Conservation (phyloP, 2,113 vertebrate species). For the Cyanoderma ruficeps region DNA sequence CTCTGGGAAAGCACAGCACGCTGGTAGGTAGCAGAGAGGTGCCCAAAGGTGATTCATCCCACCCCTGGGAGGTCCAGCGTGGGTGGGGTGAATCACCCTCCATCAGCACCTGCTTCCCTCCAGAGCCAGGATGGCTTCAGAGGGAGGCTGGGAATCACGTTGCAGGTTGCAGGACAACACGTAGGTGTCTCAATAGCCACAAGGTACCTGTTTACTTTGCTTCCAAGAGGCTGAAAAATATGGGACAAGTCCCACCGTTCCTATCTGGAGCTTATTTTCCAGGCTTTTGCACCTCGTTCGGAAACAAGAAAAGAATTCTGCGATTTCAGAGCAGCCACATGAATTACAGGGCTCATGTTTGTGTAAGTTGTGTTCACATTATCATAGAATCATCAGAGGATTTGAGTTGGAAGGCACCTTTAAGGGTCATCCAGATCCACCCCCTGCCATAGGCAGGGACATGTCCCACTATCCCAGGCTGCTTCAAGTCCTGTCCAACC, state of each 20-base stretch:
- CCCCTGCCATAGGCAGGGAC: background rate
- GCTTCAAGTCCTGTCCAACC: rapidly evolving
- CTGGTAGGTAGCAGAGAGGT: background rate
- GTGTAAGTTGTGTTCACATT: background rate
- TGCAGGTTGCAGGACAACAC: background rate
- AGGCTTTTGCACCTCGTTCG: background rate
- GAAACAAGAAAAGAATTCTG: background rate
- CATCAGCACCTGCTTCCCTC: background rate
- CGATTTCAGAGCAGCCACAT: rapidly evolving
- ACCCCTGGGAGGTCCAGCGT: conserved; percentile 37
- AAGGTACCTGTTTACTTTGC: background rate
- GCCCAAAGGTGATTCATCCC: background rate
- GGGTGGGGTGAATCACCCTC: conserved; percentile 23
- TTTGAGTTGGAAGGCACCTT: background rate
- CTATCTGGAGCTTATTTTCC: background rate
- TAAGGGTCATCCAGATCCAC: background rate
- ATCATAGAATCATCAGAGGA: background rate
- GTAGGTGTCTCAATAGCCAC: background rate
- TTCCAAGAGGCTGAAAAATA: rapidly evolving
- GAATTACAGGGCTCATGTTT: background rate
- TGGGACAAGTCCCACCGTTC: background rate
- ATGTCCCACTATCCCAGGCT: background rate
- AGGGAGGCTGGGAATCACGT: background rate
- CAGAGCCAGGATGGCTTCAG: background rate
- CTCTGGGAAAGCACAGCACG: background rate